Conservation (phyloP, 2,113 vertebrate species). For the Deroptyus accipitrinus region DNA sequence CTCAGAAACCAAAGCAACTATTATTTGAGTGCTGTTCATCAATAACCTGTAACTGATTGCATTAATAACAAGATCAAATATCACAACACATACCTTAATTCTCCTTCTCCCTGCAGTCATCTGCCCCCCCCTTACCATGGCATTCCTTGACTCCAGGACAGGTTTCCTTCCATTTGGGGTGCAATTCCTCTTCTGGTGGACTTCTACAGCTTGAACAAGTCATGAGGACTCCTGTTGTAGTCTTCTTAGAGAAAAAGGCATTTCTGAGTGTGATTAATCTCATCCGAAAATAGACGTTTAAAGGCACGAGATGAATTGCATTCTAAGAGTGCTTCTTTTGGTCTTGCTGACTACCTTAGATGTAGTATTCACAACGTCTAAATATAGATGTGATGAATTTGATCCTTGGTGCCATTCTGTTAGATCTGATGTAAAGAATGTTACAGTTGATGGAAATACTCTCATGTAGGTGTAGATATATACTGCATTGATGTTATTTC, state of each 20-base stretch:
- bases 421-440: constrained; percentile 28
- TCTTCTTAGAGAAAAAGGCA: constrained; percentile 3
- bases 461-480: constrained; percentile 1
- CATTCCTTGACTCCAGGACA: neutral
- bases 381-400: constrained; percentile 29
- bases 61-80: neutral
- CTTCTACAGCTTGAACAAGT: neutral
- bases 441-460: constrained; percentile 15
- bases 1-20: neutral
- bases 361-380: neutral
- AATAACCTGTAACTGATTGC: neutral
- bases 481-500: constrained; percentile 29
- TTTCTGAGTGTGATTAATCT: constrained; percentile 16
- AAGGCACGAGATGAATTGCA: constrained; percentile 3
- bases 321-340: constrained; percentile 2
- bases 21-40: neutral
- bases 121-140: neutral
- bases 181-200: neutral
- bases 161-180: neutral
- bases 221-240: neutral
- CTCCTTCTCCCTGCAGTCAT: neutral
- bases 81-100: neutral
- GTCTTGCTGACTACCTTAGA: constrained; percentile 6
- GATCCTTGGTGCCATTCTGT: constrained; percentile 20
- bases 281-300: neutral